Conservation (phyloP, 2,888 invertebrate species). For the Epinotia ramella region DNA sequence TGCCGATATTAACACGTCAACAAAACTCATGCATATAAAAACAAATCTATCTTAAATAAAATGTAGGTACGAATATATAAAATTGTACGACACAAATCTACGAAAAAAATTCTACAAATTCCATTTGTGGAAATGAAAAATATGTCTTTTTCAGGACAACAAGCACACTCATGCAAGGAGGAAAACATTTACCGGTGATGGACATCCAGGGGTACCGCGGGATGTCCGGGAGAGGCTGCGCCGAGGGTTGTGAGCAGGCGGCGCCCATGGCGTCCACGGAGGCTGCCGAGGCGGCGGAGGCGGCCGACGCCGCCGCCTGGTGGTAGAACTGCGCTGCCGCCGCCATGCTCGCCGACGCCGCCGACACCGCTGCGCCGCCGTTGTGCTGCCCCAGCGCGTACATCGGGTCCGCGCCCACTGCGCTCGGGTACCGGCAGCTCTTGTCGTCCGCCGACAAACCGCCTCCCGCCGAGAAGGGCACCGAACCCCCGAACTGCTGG, state of each 20-base stretch:
- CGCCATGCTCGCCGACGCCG: slow-evolving; percentile 88
- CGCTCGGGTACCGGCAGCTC: slow-evolving; percentile 92
- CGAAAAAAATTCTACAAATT: not conserved
- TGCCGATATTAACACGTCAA: not conserved
- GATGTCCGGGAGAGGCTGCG: slow-evolving; percentile 95
- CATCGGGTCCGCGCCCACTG: slow-evolving; percentile 89
- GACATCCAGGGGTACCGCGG: slow-evolving; percentile 99
- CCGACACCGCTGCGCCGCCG: slow-evolving; percentile 88
- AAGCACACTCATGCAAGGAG: slow-evolving; percentile 65
- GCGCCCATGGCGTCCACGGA: slow-evolving; percentile 93
- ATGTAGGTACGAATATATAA: not conserved
- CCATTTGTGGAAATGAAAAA: slow-evolving; percentile 25
- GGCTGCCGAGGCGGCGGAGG: slow-evolving; percentile 90
- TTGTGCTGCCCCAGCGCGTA: slow-evolving; percentile 92
- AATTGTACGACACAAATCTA: not conserved
- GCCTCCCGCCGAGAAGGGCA: slow-evolving; percentile 88
- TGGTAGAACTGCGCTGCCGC: slow-evolving; percentile 95
- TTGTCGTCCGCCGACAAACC: slow-evolving; percentile 87
- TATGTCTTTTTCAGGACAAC: slow-evolving; percentile 51
- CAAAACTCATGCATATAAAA: not conserved
- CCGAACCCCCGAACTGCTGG: slow-evolving; percentile 89
- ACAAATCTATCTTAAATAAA: not conserved
- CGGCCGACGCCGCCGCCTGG: slow-evolving; percentile 91
- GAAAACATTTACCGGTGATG: slow-evolving; percentile 93
- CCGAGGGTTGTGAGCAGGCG: slow-evolving; percentile 92